Base-by-base conservation (phyloP, 1,140 invertebrate genomes). In the Cydia amplana region DNA sequence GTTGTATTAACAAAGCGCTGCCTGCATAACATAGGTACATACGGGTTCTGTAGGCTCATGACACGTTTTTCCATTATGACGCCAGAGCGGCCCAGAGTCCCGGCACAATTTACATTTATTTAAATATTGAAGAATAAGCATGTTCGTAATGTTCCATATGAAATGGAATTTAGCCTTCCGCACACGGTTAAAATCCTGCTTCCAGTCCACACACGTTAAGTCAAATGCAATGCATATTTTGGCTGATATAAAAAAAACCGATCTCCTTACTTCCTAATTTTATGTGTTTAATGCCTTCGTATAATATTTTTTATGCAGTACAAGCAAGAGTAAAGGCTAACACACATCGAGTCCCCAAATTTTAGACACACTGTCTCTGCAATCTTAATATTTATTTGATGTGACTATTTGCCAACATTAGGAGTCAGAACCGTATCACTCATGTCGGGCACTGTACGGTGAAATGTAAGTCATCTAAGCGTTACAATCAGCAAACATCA, bases 61-160 rank as follows among this genome's bases (percentile, higher is more conserved):
- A 6, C n/a, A 51, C 49, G 49, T 51, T 51, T 18, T 51, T 51
- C 49, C 49, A 51, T 18, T 51, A 18, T n/a, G n/a, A n/a, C 16
- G 16, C 49, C 16, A n/a, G 12, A 73, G 76, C 78, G 77, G 64
- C 81, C 79, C 80, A 70, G 65, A 72, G 79, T 72, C 83, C 82
- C 81, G 70, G 76, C 77, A 82, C 82, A 85, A 83, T 85, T 86
- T 84, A 82, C 78, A 85, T 83, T 83, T 79, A 78, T 82, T 81
- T 82, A 84, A 83, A 84, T 82, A 83, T 85, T 82, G 77, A 81
- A 81, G 74, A 79, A 80, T 75, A 80, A 79, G 79, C 77, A 75
- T 72, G 78, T 75, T 75, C 14, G 78, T 75, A 82, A 79, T 72
- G 76, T 74, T 79, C 70, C 55, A 77, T 74, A 80, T 72, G 70